Conservation (phyloP, 1,140 invertebrate species). For the Danaus plexippus region DNA sequence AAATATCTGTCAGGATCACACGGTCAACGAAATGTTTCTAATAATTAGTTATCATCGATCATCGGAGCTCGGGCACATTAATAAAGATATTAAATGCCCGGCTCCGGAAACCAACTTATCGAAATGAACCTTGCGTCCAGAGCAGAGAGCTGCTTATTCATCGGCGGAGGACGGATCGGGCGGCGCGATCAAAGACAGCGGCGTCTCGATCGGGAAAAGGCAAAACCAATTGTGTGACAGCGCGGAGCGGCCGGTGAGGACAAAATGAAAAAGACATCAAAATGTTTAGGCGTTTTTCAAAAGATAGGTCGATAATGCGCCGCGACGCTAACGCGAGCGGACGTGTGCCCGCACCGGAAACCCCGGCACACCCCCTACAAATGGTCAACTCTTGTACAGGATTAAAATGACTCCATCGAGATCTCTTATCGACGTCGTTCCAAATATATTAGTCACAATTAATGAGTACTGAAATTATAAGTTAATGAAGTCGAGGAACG, state of each 20-base stretch:
- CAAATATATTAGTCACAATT: too few relatives aligned
- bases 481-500: too few relatives aligned
- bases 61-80: slow-evolving; percentile 63
- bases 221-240: slow-evolving; percentile 69
- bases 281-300: slow-evolving; percentile 43
- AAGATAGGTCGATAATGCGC: slow-evolving; percentile 27
- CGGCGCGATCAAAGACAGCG: slow-evolving; percentile 63
- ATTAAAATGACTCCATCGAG: too few relatives aligned
- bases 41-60: slow-evolving; percentile 72
- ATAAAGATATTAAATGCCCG: slow-evolving; percentile 70
- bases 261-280: slow-evolving; percentile 42
- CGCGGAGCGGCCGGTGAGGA: slow-evolving; percentile 21
- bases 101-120: too few relatives aligned
- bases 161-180: slow-evolving; percentile 19
- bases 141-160: slow-evolving; percentile 21
- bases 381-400: too few relatives aligned
- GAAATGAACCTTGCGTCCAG: too few relatives aligned
- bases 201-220: slow-evolving; percentile 51
- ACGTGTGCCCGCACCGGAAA: slow-evolving; percentile 7
- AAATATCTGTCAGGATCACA: slow-evolving; percentile 34
- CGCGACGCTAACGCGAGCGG: slow-evolving; percentile 20
- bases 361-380: too few relatives aligned
- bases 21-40: slow-evolving; percentile 67
- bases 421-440: too few relatives aligned
- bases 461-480: too few relatives aligned